phyloP scores from a whole-genome alignment of 2,113 vertebrate species.

The Prolemur simus region DNA sequence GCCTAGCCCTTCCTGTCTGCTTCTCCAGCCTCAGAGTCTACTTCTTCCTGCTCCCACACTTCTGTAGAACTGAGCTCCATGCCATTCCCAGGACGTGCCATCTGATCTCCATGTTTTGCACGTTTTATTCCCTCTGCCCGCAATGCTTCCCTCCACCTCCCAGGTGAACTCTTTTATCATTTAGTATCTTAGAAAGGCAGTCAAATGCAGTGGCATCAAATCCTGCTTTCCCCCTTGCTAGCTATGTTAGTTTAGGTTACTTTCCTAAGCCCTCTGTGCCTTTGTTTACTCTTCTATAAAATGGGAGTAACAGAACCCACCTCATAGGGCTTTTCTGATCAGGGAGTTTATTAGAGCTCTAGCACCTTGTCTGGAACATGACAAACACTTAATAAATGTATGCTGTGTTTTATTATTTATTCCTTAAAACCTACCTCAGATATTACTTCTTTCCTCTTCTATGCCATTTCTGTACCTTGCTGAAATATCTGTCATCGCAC shows the following conservation, averaged over 20 bases:
- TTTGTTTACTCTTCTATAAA: background rate
- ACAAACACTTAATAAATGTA: background rate
- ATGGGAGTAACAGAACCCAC: background rate
- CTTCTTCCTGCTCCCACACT: background rate
- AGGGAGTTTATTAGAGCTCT: background rate
- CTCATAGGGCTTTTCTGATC: background rate
- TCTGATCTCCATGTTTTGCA: background rate
- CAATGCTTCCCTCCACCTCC: background rate
- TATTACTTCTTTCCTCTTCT: background rate
- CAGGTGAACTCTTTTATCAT: background rate
- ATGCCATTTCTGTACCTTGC: background rate
- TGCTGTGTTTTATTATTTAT: background rate
- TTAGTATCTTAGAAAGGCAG: background rate
- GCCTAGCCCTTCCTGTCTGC: background rate
- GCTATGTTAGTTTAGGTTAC: background rate
- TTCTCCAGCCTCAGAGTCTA: background rate
- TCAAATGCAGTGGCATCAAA: background rate
- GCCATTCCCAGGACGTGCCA: fast-evolving
- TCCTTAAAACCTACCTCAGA: background rate
- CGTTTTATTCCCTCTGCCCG: background rate
- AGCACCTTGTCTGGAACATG: background rate
- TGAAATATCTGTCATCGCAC: background rate
- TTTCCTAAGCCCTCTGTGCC: background rate
- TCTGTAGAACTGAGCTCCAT: background rate
- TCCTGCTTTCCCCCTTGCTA: background rate